These are phyloP conservation scores for Strigamia transsilvanica DNA, from an alignment of 2,888 invertebrate species.

Conservation along the genomic window DNA sequence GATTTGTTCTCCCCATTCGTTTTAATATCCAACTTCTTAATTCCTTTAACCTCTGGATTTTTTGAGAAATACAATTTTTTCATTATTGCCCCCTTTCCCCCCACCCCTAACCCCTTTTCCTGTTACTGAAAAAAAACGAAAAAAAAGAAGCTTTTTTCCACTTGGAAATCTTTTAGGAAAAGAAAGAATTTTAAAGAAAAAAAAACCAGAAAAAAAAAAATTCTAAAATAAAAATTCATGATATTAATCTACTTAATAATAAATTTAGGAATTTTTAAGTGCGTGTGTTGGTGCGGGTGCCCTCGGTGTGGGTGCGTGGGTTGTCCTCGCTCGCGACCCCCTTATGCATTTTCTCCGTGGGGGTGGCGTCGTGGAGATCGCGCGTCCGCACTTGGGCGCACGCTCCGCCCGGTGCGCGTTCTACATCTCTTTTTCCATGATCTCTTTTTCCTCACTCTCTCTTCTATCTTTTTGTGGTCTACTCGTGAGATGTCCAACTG, in stretches of 20 bases:
- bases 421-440: slow-evolving; percentile 46
- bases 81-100: slow-evolving; percentile 19
- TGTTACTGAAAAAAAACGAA: slow-evolving; percentile 35
- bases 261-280: slow-evolving; percentile 46
- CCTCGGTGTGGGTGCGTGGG: background rate
- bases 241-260: slow-evolving; percentile 46
- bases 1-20: background rate
- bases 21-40: background rate
- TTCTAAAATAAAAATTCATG: slow-evolving; percentile 42
- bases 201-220: slow-evolving; percentile 22
- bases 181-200: slow-evolving; percentile 33
- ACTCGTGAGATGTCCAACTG: slow-evolving; percentile 50
- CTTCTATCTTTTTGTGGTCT: slow-evolving; percentile 52
- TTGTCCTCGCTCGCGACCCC: slow-evolving; percentile 48
- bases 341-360: slow-evolving; percentile 45
- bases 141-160: slow-evolving; percentile 50
- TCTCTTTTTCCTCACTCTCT: slow-evolving; percentile 50
- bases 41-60: background rate
- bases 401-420: slow-evolving; percentile 22
- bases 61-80: background rate
- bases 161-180: slow-evolving; percentile 48
- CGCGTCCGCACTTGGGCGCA: slow-evolving; percentile 40
- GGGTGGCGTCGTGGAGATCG: slow-evolving; percentile 45
- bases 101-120: background rate
- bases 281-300: slow-evolving; percentile 41